Percentiles rank a stretch among this genome's conserved stretches.
Evolutionary conservation across 1,140 invertebrate genomes (phyloP).

Genomic region (Aporrectodea caliginosa): DNA sequence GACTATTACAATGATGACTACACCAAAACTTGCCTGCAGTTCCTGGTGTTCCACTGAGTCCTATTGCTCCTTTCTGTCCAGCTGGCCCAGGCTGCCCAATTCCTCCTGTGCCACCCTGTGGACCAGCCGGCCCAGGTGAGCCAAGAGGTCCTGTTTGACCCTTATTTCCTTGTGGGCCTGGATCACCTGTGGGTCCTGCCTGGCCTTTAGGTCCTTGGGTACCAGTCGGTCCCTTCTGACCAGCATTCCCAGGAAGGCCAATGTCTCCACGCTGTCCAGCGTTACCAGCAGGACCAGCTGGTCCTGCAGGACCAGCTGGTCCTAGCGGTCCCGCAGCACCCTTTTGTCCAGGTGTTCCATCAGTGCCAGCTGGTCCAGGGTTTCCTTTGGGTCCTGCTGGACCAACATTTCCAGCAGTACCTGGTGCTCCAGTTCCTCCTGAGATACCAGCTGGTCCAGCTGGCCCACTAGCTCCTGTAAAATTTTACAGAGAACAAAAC

Average conservation of each 20-base stretch:
- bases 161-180: constrained; percentile 11
- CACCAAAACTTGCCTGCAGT: constrained; percentile 59
- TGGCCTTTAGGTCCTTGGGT: constrained; percentile 20
- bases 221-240: constrained; percentile 57
- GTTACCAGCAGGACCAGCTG: constrained; percentile 5
- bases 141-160: not conserved
- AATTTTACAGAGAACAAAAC: no score
- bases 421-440: constrained; percentile 1
- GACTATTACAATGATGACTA: no score
- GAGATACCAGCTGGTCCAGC: not conserved
- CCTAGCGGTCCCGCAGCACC: constrained; percentile 8
- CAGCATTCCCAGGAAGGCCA: constrained; percentile 37
- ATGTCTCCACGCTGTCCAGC: constrained; percentile 11
- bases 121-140: not conserved
- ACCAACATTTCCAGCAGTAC: not conserved
- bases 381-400: constrained; percentile 3
- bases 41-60: constrained; percentile 40
- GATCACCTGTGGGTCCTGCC: constrained; percentile 46
- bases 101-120: not conserved
- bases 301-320: constrained; percentile 18
- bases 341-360: constrained; percentile 3
- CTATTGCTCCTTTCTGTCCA: constrained; percentile 50
- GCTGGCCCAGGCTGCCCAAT: constrained; percentile 36
- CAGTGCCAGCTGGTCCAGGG: not conserved
- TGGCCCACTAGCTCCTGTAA: constrained; percentile 13